Conservation (phyloP, 2,888 invertebrate species). For the Xylophagus ater region DNA sequence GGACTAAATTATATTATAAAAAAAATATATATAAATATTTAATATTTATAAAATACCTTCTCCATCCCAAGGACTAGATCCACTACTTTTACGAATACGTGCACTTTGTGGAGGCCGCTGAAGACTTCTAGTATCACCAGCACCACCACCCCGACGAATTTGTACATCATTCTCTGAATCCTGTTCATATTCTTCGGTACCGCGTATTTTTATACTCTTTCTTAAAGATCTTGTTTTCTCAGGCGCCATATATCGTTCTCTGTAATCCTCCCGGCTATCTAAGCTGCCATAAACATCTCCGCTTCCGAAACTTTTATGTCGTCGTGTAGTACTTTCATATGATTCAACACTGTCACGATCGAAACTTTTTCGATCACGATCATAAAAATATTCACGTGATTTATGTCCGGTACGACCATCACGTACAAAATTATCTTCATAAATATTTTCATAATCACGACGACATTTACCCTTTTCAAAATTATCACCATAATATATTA, state of each 20-base stretch:
- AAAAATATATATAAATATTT: not conserved
- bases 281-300: conserved; percentile 38
- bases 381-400: conserved; percentile 34
- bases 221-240: conserved; percentile 35
- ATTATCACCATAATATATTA: conserved; percentile 19
- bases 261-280: conserved; percentile 37
- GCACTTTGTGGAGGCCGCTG: conserved; percentile 26
- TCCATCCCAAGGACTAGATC: conserved; percentile 47
- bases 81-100: conserved; percentile 36
- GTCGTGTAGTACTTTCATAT: conserved; percentile 33
- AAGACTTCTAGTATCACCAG: conserved; percentile 30
- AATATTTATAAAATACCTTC: conserved; percentile 27
- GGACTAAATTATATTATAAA: not conserved
- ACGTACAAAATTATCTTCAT: conserved; percentile 27
- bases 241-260: conserved; percentile 33
- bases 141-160: conserved; percentile 22
- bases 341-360: conserved; percentile 39
- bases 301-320: conserved; percentile 37
- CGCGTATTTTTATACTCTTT: conserved; percentile 31
- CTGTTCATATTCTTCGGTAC: conserved; percentile 43
- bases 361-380: conserved; percentile 36
- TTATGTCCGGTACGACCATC: conserved; percentile 22
- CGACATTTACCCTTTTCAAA: conserved; percentile 20
- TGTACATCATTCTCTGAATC: conserved; percentile 41
- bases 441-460: conserved; percentile 35